Conservation (phyloP, 2,797 vertebrate species). For the Tapirus indicus region DNA sequence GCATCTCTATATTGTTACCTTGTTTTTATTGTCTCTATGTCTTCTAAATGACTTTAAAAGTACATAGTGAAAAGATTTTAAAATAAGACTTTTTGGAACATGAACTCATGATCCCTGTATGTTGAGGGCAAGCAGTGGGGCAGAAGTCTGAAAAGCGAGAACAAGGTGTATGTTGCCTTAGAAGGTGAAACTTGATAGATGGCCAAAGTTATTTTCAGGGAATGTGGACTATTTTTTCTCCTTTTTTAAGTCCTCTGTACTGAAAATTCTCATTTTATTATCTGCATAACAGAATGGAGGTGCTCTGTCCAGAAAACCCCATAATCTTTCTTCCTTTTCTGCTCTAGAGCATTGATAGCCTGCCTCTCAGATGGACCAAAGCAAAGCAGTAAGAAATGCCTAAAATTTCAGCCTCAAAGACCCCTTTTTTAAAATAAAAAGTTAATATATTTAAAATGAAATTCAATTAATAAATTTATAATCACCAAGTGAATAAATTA, state of each 20-base stretch:
- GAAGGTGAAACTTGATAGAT: neutral
- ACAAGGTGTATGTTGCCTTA: neutral
- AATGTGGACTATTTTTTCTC: neutral
- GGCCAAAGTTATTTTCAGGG: neutral
- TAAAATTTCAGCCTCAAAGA: neutral
- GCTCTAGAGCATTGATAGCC: neutral
- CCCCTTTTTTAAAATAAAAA: neutral
- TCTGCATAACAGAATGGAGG: neutral
- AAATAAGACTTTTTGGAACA: neutral
- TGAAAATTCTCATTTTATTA: neutral
- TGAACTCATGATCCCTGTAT: neutral
- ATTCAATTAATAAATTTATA: neutral
- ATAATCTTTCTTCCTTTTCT: neutral
- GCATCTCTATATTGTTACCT: neutral
- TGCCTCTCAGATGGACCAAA: neutral
- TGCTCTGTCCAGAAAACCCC: neutral
- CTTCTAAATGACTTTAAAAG: slow-evolving; percentile 12
- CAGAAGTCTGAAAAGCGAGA: neutral
- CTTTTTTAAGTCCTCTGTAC: neutral
- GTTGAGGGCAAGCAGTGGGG: neutral
- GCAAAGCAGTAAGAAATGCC: neutral
- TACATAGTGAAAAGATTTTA: neutral
- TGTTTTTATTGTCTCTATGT: neutral
- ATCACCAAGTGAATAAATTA: neutral
- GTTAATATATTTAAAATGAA: slow-evolving; percentile 1